Base-by-base conservation (phyloP, 2,888 invertebrate species). In the Philhelius pedissequus region DNA sequence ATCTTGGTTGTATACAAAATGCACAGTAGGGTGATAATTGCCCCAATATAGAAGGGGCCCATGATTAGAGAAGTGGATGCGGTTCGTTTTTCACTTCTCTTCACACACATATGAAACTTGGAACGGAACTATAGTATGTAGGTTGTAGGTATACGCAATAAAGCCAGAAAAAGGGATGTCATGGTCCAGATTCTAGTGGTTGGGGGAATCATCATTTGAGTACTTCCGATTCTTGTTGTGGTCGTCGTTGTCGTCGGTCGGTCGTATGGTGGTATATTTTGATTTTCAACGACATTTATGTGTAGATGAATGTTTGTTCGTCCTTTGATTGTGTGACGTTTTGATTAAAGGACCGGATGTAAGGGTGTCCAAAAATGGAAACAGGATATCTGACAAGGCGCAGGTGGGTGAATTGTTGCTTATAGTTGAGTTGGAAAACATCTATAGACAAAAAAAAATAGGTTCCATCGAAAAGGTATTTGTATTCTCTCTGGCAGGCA, bases 191-290 rank as follows among this genome's bases (percentile, higher is more conserved):
- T 54, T 32, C 35, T 56, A 20, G 20, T 18, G 11, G 25, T 5
- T 45, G 45, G 45, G 35, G 35, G 56, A 64, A 75, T 81, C 81
- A 77, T 60, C 68, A 77, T 77, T 68, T 56, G 52, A 80, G 80
- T 75, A 80, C 84, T 84, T 84, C 84, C 84, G 84, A 84, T 84
- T 84, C 80, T 76, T 80, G 84, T 84, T 84, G 75, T 79, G 80
- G 60, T 56, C 27, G 52, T 52, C 52, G 5, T n/a, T n/a, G n/a
- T n/a, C n/a, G n/a, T n/a, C n/a, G n/a, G n/a, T n/a, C 8, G 5
- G 15, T 54, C 56, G 60, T 68, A 7, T n/a, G n/a, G n/a, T n/a
- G 13, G 25, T 56, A 20, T 69, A 58, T 66, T 75, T 79, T 64
- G 43, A 27, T 18, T 40, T 43, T 43, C 30, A 20, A 35, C 58